Evolutionary conservation across 2,797 vertebrate genomes (phyloP), one percentile per base, ranked within the genome.

Genomic region (Ispidina lecontei): DNA sequence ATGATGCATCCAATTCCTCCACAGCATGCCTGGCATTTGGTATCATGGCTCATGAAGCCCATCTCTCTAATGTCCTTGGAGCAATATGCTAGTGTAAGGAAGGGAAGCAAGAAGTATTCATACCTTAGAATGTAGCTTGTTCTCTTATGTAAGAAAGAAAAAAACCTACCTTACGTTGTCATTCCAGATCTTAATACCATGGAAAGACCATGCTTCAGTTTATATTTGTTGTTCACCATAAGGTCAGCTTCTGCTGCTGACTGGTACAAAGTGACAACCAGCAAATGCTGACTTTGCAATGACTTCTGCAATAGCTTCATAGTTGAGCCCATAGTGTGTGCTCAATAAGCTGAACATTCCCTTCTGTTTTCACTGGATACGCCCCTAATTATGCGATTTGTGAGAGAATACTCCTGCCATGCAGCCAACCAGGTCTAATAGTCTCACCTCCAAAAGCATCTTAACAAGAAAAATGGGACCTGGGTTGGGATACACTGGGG

Each of bases 291-390:
- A 96, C 91, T 90, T 96, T 95, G 87, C 60, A 90, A 62, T 81
- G 92, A 92, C 94, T 87, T 86, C 88, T 94, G 73, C 59, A 59
- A 7, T 6, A 90, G 59, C 44, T 22, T 13, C 0, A 0, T 3
- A 22, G 73, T 29, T 59, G 51, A 88, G 74, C 44, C 70, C 70
- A 46, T 2, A 55, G 82, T 3, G 78, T 75, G 79, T 23, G 87
- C 69, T 96, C 91, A 88, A 17, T 28, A 81, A 86, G 79, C 92
- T 91, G 91, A 96, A 96, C 95, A 9, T 76, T 78, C 87, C 94
- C 92, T 93, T 94, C 95, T 96, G 92, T 56, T 87, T 84, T 28
- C 28, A 7, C 47, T 65, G 84, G 74, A 67, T 35, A 18, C 6
- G 29, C 9, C 83, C 83, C 63, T 83, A 67, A 78, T 78, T 72